A percentile compares a stretch with the other conserved stretches of the same genome.
phyloP scores from a whole-genome alignment of 1,140 invertebrate genomes.

The Bombus picipes region DNA sequence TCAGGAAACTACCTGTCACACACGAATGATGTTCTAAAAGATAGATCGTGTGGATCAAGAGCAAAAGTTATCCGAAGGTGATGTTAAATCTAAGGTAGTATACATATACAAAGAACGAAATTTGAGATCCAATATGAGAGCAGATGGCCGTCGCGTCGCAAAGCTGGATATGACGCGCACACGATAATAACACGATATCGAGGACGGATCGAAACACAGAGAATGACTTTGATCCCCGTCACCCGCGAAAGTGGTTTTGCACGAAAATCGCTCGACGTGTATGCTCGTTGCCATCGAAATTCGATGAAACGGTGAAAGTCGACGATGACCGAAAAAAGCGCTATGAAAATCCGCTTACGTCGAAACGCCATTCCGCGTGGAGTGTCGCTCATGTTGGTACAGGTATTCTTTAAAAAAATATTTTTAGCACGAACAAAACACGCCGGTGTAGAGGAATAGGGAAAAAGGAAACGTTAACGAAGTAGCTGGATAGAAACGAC shows the following conservation, averaged over 20 bases:
- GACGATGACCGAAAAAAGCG: slow-evolving; percentile 30
- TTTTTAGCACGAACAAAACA: not conserved
- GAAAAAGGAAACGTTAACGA: slow-evolving; percentile 48
- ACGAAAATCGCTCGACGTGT: not conserved
- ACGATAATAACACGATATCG: not conserved
- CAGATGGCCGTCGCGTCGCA: too few species aligned
- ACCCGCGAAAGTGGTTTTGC: slow-evolving; percentile 25
- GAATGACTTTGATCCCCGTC: slow-evolving; percentile 13
- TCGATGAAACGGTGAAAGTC: slow-evolving; percentile 44
- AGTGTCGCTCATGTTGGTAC: slow-evolving; percentile 24
- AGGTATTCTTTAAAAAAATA: slow-evolving; percentile 48
- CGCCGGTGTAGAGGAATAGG: not conserved
- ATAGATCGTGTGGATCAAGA: not conserved
- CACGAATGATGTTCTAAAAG: fast-evolving
- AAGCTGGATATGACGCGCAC: not conserved
- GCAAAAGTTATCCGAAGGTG: not conserved
- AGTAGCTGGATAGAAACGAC: slow-evolving; percentile 24
- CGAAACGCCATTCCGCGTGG: slow-evolving; percentile 18
- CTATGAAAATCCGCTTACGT: slow-evolving; percentile 60
- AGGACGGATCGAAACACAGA: not conserved
- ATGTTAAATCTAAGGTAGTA: not conserved
- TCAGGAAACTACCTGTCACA: too few species aligned
- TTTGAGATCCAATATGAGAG: too few species aligned
- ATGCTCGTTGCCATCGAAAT: slow-evolving; percentile 55
- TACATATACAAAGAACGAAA: too few species aligned